Percentiles rank a stretch among this genome's conserved stretches.
phyloP scores from a whole-genome alignment of 2,797 vertebrate species.

The Paguma larvata region DNA sequence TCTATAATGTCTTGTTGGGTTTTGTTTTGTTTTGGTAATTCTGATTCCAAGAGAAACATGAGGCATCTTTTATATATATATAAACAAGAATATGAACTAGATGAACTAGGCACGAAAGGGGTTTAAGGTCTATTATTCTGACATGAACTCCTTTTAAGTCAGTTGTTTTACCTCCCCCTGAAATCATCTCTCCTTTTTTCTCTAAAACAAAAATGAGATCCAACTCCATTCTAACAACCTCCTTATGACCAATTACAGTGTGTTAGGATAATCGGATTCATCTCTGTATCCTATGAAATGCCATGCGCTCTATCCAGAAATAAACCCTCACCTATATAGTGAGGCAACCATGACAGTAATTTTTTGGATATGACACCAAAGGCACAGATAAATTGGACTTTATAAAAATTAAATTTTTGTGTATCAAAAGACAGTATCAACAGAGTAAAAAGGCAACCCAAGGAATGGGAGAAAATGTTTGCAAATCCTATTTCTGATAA shows the following conservation, averaged over 20 bases:
- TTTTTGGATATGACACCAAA: conserved; percentile 37
- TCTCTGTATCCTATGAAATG: conserved; percentile 64
- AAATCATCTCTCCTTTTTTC: not conserved
- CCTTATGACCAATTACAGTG: conserved; percentile 22
- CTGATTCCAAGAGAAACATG: conserved; percentile 26
- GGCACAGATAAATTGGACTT: not conserved
- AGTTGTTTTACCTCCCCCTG: conserved; percentile 6
- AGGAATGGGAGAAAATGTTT: conserved; percentile 33
- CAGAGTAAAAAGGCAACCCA: not conserved
- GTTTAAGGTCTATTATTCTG: conserved; percentile 47
- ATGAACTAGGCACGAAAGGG: not conserved
- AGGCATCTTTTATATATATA: conserved; percentile 29
- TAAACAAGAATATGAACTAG: conserved; percentile 36
- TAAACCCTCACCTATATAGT: conserved; percentile 26
- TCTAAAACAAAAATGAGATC: conserved; percentile 66
- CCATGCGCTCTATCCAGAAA: conserved; percentile 44
- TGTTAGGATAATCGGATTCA: conserved; percentile 56
- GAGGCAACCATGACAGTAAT: not conserved
- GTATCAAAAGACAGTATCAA: conserved; percentile 24
- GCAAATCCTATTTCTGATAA: not conserved
- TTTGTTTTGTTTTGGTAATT: conserved; percentile 47
- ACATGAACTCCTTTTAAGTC: conserved; percentile 33
- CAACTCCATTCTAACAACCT: conserved; percentile 37
- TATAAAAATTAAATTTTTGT: conserved; percentile 24
- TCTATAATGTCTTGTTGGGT: not conserved